Conservation (phyloP, 1,140 invertebrate genomes). For the Hydropsyche tenuis region DNA sequence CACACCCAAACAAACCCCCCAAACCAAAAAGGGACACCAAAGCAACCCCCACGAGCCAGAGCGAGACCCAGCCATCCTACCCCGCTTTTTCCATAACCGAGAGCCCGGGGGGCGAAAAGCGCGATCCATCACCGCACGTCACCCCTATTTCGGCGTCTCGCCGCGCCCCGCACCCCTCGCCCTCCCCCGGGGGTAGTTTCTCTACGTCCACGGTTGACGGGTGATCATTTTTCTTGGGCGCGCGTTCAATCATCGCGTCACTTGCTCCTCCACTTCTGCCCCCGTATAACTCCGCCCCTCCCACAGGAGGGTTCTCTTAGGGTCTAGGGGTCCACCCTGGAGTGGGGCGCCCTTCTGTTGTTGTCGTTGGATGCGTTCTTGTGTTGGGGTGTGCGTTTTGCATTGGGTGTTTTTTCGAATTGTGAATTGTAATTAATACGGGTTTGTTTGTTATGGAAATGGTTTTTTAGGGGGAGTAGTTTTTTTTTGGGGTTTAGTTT, state of each 20-base stretch:
- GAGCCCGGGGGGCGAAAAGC: slow-evolving; percentile 65
- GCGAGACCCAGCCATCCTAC: slow-evolving; percentile 52
- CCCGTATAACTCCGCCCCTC: slow-evolving; percentile 54
- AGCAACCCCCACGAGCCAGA: slow-evolving; percentile 58
- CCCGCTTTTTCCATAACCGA: slow-evolving; percentile 66
- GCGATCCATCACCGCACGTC: slow-evolving; percentile 66
- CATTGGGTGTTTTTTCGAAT: too few relatives aligned
- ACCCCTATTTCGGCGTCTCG: slow-evolving; percentile 62
- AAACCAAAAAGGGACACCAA: slow-evolving; percentile 19
- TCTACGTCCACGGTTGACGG: slow-evolving; percentile 65
- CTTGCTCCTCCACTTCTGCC: slow-evolving; percentile 57
- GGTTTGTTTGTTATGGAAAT: too few relatives aligned
- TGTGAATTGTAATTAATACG: too few relatives aligned
- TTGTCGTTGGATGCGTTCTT: too few relatives aligned
- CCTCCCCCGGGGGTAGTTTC: slow-evolving; percentile 64
- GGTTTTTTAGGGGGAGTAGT: too few relatives aligned
- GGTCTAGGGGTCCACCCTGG: too few relatives aligned
- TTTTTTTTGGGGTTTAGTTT: too few relatives aligned
- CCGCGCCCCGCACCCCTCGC: slow-evolving; percentile 55
- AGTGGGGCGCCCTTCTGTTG: too few relatives aligned
- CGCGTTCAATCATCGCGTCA: slow-evolving; percentile 66
- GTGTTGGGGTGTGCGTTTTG: too few relatives aligned
- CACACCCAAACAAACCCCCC: too few relatives aligned
- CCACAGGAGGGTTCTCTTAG: too few relatives aligned
- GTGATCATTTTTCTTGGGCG: slow-evolving; percentile 66